Conservation (phyloP, 2,888 invertebrate species). For the Cataglyphis albicans region DNA sequence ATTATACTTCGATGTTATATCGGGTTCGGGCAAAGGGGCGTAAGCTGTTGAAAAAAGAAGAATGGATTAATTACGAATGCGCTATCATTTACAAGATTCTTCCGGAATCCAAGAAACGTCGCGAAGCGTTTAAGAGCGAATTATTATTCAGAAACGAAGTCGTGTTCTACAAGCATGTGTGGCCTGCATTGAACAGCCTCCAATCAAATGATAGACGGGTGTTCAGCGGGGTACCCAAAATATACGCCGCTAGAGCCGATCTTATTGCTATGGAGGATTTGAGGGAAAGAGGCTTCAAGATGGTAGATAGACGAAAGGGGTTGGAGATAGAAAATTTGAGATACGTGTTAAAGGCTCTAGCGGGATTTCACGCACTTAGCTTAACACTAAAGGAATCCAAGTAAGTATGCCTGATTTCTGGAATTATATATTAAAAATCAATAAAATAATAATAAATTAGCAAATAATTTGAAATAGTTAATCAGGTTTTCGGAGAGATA, state of each 20-base stretch:
- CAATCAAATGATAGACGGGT: slow-evolving; percentile 84
- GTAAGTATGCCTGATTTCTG: slow-evolving; percentile 67
- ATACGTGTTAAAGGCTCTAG: slow-evolving; percentile 85
- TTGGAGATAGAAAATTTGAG: slow-evolving; percentile 83
- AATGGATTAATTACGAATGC: slow-evolving; percentile 88
- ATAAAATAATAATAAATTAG: not conserved
- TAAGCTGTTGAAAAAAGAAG: slow-evolving; percentile 83
- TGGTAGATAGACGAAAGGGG: slow-evolving; percentile 85
- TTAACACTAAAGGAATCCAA: slow-evolving; percentile 84
- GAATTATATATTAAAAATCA: not conserved
- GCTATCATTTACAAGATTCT: slow-evolving; percentile 91
- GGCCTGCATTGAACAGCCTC: slow-evolving; percentile 89
- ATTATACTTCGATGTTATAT: slow-evolving; percentile 92
- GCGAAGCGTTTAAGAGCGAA: slow-evolving; percentile 91
- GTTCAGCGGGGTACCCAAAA: slow-evolving; percentile 82
- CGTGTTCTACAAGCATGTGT: slow-evolving; percentile 90
- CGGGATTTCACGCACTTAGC: slow-evolving; percentile 87
- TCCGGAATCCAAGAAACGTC: slow-evolving; percentile 88
- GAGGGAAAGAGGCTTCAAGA: slow-evolving; percentile 83
- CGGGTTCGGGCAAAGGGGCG: slow-evolving; percentile 89
- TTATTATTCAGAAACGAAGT: slow-evolving; percentile 91
- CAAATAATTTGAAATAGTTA: not conserved
- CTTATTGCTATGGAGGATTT: slow-evolving; percentile 87
- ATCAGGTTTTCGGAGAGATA: not conserved
- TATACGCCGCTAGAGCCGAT: slow-evolving; percentile 84